phyloP scores from a whole-genome alignment of 2,888 invertebrate species.

The Lycocerus yunnanus region DNA sequence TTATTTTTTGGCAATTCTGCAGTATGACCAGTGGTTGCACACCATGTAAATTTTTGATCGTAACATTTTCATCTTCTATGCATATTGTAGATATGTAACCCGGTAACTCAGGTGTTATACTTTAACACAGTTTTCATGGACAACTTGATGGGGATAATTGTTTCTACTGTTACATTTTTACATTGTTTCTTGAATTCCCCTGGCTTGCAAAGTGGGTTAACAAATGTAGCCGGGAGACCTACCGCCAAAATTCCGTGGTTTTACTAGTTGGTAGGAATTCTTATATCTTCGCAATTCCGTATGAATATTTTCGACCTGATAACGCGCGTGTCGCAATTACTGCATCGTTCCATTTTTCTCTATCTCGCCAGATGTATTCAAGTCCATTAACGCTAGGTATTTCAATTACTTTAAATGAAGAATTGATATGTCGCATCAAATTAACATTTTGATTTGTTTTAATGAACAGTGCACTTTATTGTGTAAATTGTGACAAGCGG shows the following conservation, averaged over 20 bases:
- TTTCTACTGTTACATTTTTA: no score
- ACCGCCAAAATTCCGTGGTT: slow-evolving; percentile 70
- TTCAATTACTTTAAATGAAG: slow-evolving; percentile 58
- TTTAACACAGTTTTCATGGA: no score
- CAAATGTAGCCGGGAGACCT: slow-evolving; percentile 69
- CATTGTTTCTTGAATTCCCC: slow-evolving; percentile 62
- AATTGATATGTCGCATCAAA: slow-evolving; percentile 44
- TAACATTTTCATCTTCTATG: no score
- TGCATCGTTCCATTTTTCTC: slow-evolving; percentile 62
- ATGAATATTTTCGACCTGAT: slow-evolving; percentile 68
- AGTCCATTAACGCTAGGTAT: slow-evolving; percentile 64
- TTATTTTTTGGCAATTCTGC: no score
- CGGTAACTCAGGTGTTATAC: no score
- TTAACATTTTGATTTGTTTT: background rate
- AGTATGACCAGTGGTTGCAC: no score
- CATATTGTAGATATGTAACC: no score
- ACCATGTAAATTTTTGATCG: no score
- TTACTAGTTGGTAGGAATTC: slow-evolving; percentile 70
- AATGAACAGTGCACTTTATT: background rate
- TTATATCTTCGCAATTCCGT: slow-evolving; percentile 62
- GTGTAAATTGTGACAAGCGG: no score
- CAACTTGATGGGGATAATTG: no score
- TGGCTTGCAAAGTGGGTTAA: slow-evolving; percentile 71
- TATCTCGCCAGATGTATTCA: slow-evolving; percentile 63
- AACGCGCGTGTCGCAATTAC: slow-evolving; percentile 71